Conservation (phyloP, 1,140 invertebrate genomes). For the Zaprionus gabonicus region DNA sequence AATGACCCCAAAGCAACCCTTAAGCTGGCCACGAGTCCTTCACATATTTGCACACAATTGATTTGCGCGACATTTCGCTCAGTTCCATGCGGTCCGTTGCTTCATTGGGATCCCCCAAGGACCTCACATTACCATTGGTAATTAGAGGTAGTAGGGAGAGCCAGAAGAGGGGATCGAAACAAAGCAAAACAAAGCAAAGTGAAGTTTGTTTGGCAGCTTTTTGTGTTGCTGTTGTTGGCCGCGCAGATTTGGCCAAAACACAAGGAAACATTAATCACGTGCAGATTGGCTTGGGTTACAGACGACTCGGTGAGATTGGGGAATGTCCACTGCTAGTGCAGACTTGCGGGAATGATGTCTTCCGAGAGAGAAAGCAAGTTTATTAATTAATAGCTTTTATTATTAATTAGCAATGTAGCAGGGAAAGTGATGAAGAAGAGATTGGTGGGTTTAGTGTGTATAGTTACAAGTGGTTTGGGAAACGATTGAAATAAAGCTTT, state of each 20-base stretch:
- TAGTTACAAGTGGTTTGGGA: neutral
- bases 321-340: neutral
- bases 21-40: constrained; percentile 34
- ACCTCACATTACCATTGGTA: constrained; percentile 72
- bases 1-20: constrained; percentile 44
- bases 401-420: constrained; percentile 3
- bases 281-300: constrained; percentile 11
- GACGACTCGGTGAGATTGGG: neutral
- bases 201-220: constrained; percentile 13
- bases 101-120: constrained; percentile 51
- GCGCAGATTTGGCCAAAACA: constrained; percentile 18
- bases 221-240: constrained; percentile 13
- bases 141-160: constrained; percentile 48
- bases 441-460: neutral
- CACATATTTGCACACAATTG: constrained; percentile 59
- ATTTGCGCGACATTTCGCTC: constrained; percentile 45
- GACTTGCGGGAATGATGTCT: neutral
- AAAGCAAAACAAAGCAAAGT: constrained; percentile 25
- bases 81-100: neutral
- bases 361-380: neutral
- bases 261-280: constrained; percentile 45
- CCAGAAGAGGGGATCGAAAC: neutral
- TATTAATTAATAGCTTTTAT: constrained; percentile 10
- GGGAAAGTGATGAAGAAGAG: neutral
- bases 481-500: neutral